Base-by-base conservation (phyloP, 2,888 invertebrate species). In the Nemurella pictetii region DNA sequence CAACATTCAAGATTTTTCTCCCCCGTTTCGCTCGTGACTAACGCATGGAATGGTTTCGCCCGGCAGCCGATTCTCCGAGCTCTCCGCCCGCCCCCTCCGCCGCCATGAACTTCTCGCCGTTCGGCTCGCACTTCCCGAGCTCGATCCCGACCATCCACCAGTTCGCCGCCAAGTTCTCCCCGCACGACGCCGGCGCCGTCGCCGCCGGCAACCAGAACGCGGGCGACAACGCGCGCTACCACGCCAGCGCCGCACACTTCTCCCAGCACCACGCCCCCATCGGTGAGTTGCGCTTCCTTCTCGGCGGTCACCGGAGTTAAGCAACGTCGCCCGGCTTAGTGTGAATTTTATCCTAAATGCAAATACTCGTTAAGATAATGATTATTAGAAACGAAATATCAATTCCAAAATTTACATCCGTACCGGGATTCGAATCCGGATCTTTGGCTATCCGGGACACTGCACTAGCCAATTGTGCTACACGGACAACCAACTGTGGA, bases 21-120 rank as follows among this genome's bases (percentile, higher is more conserved):
- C n/a, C n/a, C n/a, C n/a, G n/a, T n/a, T n/a, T n/a, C n/a, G n/a
- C n/a, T n/a, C n/a, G n/a, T n/a, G n/a, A n/a, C n/a, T n/a, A n/a
- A n/a, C n/a, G n/a, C n/a, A n/a, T n/a, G n/a, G n/a, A n/a, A n/a
- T 86, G 86, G 85, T 55, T 85, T 84, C 81, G 87, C 87, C 86
- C 87, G 86, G 87, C 87, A 87, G 86, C 86, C 86, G 87, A 86
- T 87, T 87, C n/a, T n/a, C n/a, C n/a, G n/a, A n/a, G n/a, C n/a
- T n/a, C n/a, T n/a, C n/a, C n/a, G n/a, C n/a, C n/a, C n/a, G 85
- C 9, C 55, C 20, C 55, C 15, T 2, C 1, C 55, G 20, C 12
- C 1, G 20, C 15, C 9, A 96, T 96, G 96, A 96, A 96, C 92
- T 96, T 96, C 92, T 94, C 96, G 89, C 96, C 96, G 87, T 96